A percentile compares a stretch with the other conserved stretches of the same genome.
phyloP scores from a whole-genome alignment of 2,797 vertebrate genomes.

The Aplochiton taeniatus region DNA sequence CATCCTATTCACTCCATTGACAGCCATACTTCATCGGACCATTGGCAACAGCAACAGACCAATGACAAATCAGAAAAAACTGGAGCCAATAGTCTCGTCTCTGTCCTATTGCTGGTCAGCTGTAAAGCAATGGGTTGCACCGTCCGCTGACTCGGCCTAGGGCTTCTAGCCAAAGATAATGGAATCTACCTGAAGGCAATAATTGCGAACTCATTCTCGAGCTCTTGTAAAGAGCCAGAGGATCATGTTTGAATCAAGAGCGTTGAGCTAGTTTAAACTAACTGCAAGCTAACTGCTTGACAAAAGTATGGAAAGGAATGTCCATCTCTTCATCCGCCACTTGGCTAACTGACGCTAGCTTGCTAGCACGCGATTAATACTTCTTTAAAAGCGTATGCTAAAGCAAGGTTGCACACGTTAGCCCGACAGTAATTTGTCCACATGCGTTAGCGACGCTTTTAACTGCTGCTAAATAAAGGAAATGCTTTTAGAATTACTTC shows the following conservation, averaged over 20 bases:
- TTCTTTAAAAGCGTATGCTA: no score
- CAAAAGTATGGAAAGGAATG: no score
- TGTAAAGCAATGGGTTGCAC: constrained; percentile 42
- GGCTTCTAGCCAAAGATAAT: constrained; percentile 45
- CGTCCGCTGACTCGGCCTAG: constrained; percentile 13
- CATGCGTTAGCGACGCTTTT: no score
- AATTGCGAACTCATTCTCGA: constrained; percentile 52
- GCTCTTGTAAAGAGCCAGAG: constrained; percentile 17
- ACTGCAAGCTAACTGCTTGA: no score
- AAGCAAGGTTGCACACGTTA: no score
- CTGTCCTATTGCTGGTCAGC: constrained; percentile 49
- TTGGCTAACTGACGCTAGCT: no score
- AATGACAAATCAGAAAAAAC: neutral
- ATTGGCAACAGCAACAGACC: neutral
- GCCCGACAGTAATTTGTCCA: no score
- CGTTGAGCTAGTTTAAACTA: neutral
- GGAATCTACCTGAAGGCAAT: constrained; percentile 35
- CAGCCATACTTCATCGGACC: constrained; percentile 54
- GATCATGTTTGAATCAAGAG: constrained; percentile 13
- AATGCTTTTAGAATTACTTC: no score
- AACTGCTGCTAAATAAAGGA: no score
- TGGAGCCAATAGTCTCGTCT: neutral
- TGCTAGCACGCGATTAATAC: no score
- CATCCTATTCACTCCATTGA: constrained; percentile 54
- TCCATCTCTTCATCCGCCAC: no score